Evolutionary conservation across 2,888 invertebrate species (phyloP).

Genomic region (Tetranychus truncatus): DNA sequence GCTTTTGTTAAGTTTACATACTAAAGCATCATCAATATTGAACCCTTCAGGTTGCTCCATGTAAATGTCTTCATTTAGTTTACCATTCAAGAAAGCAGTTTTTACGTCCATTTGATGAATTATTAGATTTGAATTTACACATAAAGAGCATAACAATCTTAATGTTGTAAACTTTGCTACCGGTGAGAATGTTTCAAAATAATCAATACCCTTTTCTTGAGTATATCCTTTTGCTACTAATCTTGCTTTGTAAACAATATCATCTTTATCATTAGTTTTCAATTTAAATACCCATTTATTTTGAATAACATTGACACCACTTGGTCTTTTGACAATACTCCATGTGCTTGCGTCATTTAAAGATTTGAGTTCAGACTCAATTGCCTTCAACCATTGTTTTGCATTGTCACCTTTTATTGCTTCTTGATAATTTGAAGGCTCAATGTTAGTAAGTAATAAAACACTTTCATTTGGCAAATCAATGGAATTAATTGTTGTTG

Average conservation of each 20-base stretch:
- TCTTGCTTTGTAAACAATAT: background rate
- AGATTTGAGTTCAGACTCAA: background rate
- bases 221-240: background rate
- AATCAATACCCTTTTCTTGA: background rate
- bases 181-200: background rate
- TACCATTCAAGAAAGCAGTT: background rate
- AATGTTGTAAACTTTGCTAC: background rate
- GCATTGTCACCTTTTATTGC: background rate
- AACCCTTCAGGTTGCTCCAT: background rate
- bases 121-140: background rate
- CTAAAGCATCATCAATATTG: background rate
- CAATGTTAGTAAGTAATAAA: background rate
- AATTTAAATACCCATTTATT: background rate
- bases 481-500: too few relatives aligned
- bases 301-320: background rate
- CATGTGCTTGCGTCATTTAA: background rate
- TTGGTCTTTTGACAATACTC: background rate
- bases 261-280: background rate
- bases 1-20: conserved; percentile 24
- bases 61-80: background rate
- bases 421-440: background rate
- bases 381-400: background rate
- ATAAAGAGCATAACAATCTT: background rate
- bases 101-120: background rate
- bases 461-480: too few relatives aligned